Percentiles rank a stretch among this genome's conserved stretches.
Conservation (phyloP, 2,888 invertebrate genomes). For the Drosophila planitibia region DNA sequence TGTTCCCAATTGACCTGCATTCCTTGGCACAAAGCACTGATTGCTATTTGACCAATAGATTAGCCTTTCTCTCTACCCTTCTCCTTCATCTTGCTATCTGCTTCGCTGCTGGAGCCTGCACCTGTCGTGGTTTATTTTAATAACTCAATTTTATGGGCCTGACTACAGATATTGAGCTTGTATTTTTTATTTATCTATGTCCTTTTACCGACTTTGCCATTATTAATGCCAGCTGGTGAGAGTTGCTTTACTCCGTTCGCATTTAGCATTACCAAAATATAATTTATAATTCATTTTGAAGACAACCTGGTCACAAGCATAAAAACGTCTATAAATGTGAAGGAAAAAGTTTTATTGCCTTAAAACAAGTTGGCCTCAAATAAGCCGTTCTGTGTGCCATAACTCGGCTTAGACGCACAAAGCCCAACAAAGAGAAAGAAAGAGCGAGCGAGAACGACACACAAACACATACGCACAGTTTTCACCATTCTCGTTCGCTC, state of each 20-base stretch:
- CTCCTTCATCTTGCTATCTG: neutral
- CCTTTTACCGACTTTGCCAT: slow-evolving; percentile 63
- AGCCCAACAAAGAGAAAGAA: neutral
- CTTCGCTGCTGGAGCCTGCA: slow-evolving; percentile 22
- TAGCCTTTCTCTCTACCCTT: neutral
- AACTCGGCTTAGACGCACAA: slow-evolving; percentile 21
- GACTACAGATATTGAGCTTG: slow-evolving; percentile 46
- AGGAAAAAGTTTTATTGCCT: slow-evolving; percentile 72
- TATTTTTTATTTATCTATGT: slow-evolving; percentile 60
- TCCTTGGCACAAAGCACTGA: slow-evolving; percentile 50
- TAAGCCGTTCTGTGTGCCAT: slow-evolving; percentile 18
- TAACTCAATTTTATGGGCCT: slow-evolving; percentile 75
- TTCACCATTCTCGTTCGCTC: slow-evolving; percentile 39
- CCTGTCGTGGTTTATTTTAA: slow-evolving; percentile 61
- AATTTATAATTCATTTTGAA: slow-evolving; percentile 69
- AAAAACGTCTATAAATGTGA: slow-evolving; percentile 71
- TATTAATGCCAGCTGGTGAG: slow-evolving; percentile 65
- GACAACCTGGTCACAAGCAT: slow-evolving; percentile 61
- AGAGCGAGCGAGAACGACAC: slow-evolving; percentile 1
- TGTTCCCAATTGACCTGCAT: slow-evolving; percentile 64
- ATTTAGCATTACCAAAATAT: slow-evolving; percentile 62
- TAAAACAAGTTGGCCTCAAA: slow-evolving; percentile 62
- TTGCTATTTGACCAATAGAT: slow-evolving; percentile 54
- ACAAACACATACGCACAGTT: slow-evolving; percentile 1
- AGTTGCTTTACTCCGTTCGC: slow-evolving; percentile 31